phyloP scores from a whole-genome alignment of 1,140 invertebrate species.

The Hylaeus anthracinus region DNA sequence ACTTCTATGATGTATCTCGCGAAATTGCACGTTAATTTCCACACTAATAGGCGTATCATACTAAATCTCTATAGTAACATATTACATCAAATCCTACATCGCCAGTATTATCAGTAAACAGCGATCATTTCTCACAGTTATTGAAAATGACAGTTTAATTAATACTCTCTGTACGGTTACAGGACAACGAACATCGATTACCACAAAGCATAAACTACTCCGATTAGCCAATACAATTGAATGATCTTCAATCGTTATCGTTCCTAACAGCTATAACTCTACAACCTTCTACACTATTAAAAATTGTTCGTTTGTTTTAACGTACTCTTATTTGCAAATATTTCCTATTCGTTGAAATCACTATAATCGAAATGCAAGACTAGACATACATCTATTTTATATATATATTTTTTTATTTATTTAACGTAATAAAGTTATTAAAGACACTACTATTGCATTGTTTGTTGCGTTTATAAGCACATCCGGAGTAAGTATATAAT shows the following conservation, averaged over 20 bases:
- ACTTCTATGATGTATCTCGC: constrained; percentile 8
- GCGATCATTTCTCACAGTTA: constrained; percentile 56
- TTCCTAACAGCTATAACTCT: background rate
- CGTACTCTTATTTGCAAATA: background rate
- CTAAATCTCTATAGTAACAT: constrained; percentile 42
- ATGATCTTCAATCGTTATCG: constrained; percentile 47
- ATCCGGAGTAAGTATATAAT: no score
- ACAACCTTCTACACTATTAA: background rate
- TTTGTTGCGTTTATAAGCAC: background rate
- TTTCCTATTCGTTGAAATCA: no score
- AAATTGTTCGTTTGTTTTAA: background rate
- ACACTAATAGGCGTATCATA: constrained; percentile 2
- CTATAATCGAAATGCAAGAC: no score
- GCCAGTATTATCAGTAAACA: constrained; percentile 40
- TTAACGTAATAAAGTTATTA: no score
- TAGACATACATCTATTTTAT: no score
- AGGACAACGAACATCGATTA: constrained; percentile 53
- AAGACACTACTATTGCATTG: no score
- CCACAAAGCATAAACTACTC: constrained; percentile 44
- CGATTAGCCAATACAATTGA: constrained; percentile 49
- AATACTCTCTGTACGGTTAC: constrained; percentile 46
- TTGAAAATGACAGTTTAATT: constrained; percentile 67
- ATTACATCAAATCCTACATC: constrained; percentile 48
- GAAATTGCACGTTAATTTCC: constrained; percentile 16
- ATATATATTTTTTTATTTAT: no score